These are phyloP conservation scores for Megaceryle maxima DNA, from an alignment of 2,113 vertebrate species.

Conservation along the genomic window DNA sequence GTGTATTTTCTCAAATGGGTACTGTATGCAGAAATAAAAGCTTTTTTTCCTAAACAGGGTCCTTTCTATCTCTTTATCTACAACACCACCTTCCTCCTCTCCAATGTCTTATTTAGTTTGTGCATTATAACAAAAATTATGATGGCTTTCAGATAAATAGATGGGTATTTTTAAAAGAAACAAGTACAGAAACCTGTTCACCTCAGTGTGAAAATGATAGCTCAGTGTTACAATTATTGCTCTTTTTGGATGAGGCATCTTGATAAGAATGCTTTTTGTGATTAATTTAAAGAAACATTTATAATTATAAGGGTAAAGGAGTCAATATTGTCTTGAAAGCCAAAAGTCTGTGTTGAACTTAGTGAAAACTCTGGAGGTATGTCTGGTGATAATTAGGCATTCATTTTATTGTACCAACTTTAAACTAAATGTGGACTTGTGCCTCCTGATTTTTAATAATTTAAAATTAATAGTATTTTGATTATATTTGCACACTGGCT, in stretches of 20 bases:
- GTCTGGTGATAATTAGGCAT: not conserved
- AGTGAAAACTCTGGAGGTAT: not conserved
- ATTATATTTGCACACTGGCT: not conserved
- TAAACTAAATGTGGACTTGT: not conserved
- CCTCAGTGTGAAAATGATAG: not conserved
- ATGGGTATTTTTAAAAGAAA: not conserved
- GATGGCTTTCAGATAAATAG: not conserved
- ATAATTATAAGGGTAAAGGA: not conserved
- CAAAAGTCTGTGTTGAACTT: not conserved
- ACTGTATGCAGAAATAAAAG: not conserved
- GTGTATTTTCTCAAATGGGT: not conserved
- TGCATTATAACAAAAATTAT: not conserved
- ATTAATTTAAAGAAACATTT: not conserved
- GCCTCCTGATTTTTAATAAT: no score
- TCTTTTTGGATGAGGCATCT: not conserved
- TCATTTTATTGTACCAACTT: not conserved
- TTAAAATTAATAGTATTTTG: not conserved
- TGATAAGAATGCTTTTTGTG: not conserved
- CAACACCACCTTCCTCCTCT: not conserved
- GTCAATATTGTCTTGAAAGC: not conserved
- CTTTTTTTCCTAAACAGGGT: not conserved
- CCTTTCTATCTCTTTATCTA: not conserved
- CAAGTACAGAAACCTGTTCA: not conserved
- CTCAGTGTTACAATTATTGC: not conserved
- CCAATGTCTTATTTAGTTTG: not conserved